Conservation (phyloP, 2,797 vertebrate species). For the Phyllotis vaccarum region DNA sequence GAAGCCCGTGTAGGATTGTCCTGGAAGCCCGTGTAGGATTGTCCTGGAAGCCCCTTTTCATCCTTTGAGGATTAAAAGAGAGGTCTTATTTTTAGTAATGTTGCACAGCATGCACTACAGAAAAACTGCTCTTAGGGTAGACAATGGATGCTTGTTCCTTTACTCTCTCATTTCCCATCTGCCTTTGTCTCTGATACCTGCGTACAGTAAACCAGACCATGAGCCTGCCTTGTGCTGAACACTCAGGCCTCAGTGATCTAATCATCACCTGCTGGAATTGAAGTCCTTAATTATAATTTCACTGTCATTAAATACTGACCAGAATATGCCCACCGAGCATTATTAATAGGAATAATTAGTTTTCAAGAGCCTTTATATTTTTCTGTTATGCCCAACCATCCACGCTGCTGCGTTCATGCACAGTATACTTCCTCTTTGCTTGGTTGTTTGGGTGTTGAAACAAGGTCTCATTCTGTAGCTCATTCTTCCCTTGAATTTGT, state of each 20-base stretch:
- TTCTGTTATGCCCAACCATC: background rate
- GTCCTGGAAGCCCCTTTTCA: background rate
- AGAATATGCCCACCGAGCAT: background rate
- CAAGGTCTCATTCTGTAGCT: background rate
- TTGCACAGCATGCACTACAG: background rate
- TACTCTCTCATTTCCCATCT: background rate
- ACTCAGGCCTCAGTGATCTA: background rate
- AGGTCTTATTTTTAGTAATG: constrained; percentile 10
- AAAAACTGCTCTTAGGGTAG: constrained; percentile 48
- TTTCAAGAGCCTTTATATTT: constrained; percentile 19
- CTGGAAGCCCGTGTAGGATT: too few species aligned
- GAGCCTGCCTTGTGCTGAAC: background rate
- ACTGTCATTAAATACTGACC: background rate
- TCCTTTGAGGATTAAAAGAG: constrained; percentile 17
- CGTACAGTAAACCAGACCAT: background rate
- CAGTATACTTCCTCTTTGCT: background rate
- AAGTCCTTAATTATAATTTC: background rate
- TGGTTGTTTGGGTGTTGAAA: background rate
- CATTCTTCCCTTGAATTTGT: background rate
- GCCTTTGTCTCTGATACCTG: constrained; percentile 19
- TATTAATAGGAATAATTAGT: background rate
- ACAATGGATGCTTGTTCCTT: background rate
- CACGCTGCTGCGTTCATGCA: background rate
- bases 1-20: too few species aligned
- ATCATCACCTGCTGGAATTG: background rate